phyloP scores from a whole-genome alignment of 2,113 vertebrate species.

The Chaetodon auriga region DNA sequence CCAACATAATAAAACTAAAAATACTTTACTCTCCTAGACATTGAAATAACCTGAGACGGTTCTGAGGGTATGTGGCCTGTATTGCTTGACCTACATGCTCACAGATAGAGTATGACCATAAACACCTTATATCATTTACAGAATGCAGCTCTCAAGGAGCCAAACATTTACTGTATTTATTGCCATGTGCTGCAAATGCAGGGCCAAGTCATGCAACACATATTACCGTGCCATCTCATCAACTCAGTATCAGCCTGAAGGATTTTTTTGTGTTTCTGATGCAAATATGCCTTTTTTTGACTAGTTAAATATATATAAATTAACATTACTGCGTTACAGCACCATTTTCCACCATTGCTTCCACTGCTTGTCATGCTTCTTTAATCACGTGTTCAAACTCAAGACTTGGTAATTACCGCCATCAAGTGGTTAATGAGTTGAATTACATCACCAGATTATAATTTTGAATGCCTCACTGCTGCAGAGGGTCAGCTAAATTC shows the following conservation, averaged over 20 bases:
- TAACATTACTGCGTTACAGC: not conserved
- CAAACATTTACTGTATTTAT: slow-evolving; percentile 49
- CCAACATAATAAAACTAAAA: slow-evolving; percentile 66
- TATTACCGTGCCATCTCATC: not conserved
- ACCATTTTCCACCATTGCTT: not conserved
- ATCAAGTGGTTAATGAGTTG: slow-evolving; percentile 45
- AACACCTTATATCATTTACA: slow-evolving; percentile 60
- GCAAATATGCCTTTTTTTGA: not conserved
- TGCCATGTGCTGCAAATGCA: slow-evolving; percentile 17
- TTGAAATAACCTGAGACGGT: slow-evolving; percentile 10
- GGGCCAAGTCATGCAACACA: slow-evolving; percentile 43
- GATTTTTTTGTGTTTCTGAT: not conserved
- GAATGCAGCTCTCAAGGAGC: slow-evolving; percentile 33
- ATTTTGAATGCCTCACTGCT: not conserved
- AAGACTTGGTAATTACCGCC: slow-evolving; percentile 1
- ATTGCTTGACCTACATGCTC: slow-evolving; percentile 65
- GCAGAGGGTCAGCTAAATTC: not conserved
- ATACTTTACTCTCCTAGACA: slow-evolving; percentile 50
- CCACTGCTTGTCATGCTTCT: not conserved
- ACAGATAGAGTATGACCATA: slow-evolving; percentile 41
- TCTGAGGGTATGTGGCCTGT: not conserved
- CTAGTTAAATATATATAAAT: not conserved
- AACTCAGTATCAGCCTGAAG: not conserved
- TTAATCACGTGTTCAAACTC: not conserved
- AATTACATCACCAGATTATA: slow-evolving; percentile 14